phyloP scores from a whole-genome alignment of 2,113 vertebrate genomes.

The Bufo bufo region DNA sequence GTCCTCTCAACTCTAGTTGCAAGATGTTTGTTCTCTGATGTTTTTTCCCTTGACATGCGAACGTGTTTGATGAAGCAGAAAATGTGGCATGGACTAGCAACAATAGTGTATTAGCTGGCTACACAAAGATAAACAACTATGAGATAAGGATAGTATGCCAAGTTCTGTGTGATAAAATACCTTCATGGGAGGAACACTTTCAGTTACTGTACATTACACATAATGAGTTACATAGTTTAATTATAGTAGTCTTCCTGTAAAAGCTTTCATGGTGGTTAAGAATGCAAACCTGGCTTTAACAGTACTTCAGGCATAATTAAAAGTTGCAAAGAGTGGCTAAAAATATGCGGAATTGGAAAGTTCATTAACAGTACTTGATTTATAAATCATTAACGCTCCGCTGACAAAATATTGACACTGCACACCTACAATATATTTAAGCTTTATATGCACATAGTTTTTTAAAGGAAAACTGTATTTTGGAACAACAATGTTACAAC shows the following conservation, averaged over 20 bases:
- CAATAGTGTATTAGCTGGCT: no score
- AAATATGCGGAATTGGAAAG: conserved; percentile 7
- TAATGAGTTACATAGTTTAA: no score
- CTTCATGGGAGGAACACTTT: no score
- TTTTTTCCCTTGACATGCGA: no score
- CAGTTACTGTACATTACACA: no score
- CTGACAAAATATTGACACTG: conserved; percentile 20
- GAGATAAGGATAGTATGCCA: no score
- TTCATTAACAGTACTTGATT: conserved; percentile 36
- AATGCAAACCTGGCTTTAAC: conserved; percentile 16
- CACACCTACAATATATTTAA: not conserved
- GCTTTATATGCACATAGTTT: not conserved
- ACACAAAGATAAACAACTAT: no score
- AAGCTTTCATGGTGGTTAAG: not conserved
- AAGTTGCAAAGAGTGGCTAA: conserved; percentile 15
- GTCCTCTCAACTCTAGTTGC: no score
- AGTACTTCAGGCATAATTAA: conserved; percentile 12
- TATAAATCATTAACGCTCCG: conserved; percentile 36
- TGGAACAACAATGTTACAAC: not conserved
- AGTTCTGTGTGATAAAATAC: no score
- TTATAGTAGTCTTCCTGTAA: not conserved
- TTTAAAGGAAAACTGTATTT: not conserved
- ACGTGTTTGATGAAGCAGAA: no score
- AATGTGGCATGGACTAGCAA: no score
- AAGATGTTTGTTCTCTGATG: no score